Percentiles rank a stretch among this genome's conserved stretches.
phyloP scores from a whole-genome alignment of 2,888 invertebrate genomes.

The Drosophila buzzatii region DNA sequence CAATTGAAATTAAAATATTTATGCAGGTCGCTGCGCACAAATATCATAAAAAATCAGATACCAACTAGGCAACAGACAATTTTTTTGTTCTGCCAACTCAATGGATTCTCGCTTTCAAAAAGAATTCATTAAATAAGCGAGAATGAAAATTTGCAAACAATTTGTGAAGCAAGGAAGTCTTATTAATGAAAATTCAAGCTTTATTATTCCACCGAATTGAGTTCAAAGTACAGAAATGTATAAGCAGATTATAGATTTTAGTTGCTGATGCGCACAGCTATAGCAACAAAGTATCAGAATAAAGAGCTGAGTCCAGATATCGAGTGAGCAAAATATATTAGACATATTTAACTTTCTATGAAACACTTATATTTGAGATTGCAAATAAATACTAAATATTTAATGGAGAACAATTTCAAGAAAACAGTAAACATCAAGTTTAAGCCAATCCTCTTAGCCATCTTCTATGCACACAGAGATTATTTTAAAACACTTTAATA shows the following conservation, averaged over 20 bases:
- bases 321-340: background rate
- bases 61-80: background rate
- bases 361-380: background rate
- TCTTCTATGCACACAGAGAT: background rate
- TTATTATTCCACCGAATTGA: background rate
- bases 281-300: background rate
- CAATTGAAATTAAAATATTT: constrained; percentile 7
- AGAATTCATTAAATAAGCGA: background rate
- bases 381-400: background rate
- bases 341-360: background rate
- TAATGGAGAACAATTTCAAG: background rate
- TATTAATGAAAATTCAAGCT: too few relatives aligned
- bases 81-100: background rate
- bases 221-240: background rate
- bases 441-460: background rate
- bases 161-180: background rate
- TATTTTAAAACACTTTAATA: background rate
- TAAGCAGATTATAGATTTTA: background rate
- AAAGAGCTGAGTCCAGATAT: background rate
- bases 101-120: too few relatives aligned
- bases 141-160: background rate
- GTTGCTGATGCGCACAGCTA: background rate
- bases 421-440: background rate
- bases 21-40: background rate
- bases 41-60: background rate